A percentile compares a stretch with the other conserved stretches of the same genome.
These are phyloP conservation scores for Malthinus flaveolus DNA, from an alignment of 2,888 invertebrate genomes.

Conservation along the genomic window DNA sequence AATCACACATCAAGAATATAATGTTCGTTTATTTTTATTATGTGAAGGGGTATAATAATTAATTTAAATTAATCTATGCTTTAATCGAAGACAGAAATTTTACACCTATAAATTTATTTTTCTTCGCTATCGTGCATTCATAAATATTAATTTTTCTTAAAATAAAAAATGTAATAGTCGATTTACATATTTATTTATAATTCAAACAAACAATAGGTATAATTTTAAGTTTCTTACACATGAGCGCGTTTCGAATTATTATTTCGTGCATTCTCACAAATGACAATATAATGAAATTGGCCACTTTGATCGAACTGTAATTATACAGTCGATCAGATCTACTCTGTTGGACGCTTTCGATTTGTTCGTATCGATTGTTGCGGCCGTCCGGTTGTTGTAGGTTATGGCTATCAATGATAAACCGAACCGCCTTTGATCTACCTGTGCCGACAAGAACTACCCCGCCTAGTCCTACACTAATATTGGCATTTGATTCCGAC, in stretches of 20 bases:
- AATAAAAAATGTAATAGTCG: constrained; percentile 1
- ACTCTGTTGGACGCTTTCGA: not conserved
- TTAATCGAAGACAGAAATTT: not conserved
- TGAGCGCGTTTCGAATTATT: constrained; percentile 2
- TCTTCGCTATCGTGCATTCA: constrained; percentile 1
- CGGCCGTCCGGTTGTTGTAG: constrained; percentile 20
- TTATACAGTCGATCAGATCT: constrained; percentile 16
- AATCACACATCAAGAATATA: no score
- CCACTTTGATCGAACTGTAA: constrained; percentile 25
- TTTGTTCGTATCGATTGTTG: constrained; percentile 2
- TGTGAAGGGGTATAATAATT: no score
- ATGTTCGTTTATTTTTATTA: no score
- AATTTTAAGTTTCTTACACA: constrained; percentile 2
- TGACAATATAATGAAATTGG: constrained; percentile 27
- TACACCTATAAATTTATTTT: constrained; percentile 5
- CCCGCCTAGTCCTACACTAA: constrained; percentile 35
- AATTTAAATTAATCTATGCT: no score
- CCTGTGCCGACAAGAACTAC: constrained; percentile 31
- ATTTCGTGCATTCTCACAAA: constrained; percentile 10
- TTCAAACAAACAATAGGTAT: not conserved
- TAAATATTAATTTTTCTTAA: constrained; percentile 5
- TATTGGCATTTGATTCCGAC: constrained; percentile 37
- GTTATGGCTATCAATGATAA: constrained; percentile 36
- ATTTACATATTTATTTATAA: constrained; percentile 1
- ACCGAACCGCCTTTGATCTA: constrained; percentile 34